Evolutionary conservation across 2,888 invertebrate species (phyloP).

Genomic region (Melanophora roralis): DNA sequence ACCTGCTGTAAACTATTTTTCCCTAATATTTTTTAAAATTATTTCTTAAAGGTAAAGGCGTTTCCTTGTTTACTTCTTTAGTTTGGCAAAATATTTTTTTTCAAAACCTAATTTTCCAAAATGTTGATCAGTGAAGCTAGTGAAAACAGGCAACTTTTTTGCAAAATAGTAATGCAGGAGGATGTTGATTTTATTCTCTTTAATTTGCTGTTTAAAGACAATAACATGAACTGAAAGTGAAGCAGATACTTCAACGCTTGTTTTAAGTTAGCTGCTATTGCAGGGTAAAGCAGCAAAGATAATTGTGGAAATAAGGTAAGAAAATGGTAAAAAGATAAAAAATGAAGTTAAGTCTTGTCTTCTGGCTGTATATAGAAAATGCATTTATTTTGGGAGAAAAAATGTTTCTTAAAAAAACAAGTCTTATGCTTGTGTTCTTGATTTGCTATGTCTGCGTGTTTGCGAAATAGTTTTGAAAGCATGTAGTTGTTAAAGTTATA

Average conservation of each 20-base stretch:
- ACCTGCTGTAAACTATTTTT: too few species aligned
- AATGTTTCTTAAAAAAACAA: conserved; percentile 41
- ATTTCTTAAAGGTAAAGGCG: not conserved
- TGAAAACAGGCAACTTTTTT: conserved; percentile 46
- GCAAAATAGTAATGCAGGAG: conserved; percentile 46
- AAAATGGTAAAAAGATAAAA: not conserved
- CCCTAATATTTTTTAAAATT: not conserved
- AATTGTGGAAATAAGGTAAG: not conserved
- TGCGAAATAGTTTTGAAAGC: not conserved
- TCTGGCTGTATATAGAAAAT: conserved; percentile 45
- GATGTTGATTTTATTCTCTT: conserved; percentile 11
- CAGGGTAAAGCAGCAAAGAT: not conserved
- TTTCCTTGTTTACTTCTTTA: conserved; percentile 3
- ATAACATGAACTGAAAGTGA: conserved; percentile 12
- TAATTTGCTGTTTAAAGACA: not conserved
- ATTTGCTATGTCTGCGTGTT: conserved; percentile 5
- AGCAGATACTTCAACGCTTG: conserved; percentile 2
- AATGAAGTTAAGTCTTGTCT: conserved; percentile 30
- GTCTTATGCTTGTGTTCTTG: conserved; percentile 10
- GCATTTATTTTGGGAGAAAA: conserved; percentile 49
- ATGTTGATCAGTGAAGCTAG: conserved; percentile 40
- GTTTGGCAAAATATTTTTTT: conserved; percentile 13
- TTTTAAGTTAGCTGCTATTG: not conserved
- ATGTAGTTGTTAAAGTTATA: not conserved
- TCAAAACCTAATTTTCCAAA: conserved; percentile 40